Evolutionary conservation across 2,888 invertebrate genomes (phyloP), one percentile per base, ranked within the genome.

Genomic region (Melanostoma scalare): DNA sequence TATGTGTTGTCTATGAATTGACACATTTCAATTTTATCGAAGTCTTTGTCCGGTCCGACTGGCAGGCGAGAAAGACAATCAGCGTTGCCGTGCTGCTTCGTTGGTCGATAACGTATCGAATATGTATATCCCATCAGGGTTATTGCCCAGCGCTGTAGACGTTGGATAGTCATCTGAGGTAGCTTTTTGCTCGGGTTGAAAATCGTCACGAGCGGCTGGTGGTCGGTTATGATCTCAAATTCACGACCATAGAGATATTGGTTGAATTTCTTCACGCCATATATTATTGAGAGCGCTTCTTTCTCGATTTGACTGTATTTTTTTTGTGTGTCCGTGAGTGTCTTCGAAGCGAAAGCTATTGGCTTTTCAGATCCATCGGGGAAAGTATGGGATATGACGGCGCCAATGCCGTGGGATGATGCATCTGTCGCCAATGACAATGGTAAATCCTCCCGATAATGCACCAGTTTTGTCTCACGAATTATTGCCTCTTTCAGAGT

Each of bases 61-160:
- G 85, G 85, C 36, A 85, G 60, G 0, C 73, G 76, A 1, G 86
- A 86, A n/a, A 86, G 46, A 1, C 68, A 81, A 38, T 85, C 86
- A 3, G 85, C 85, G 42, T 86, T 86, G 9, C 73, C 78, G 60
- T 85, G 85, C 9, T 82, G 74, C 2, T 40, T 38, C 3, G 84
- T 86, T 10, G 79, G 61, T 1, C 82, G 63, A 48, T 86, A 86
- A 10, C 68, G 80, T 9, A 77, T 85, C 35, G 33, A 56, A 40
- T 78, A 82, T 48, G 35, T 67, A 5, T 73, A 80, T 4, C 55
- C 65, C 63, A 74, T 63, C 2, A 71, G 65, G 0, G 58, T 4
- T 9, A 85, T 58, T 8, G 80, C 73, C 73, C 74, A 85, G 3
- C 78, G 63, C 58, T 84, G 84, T 6, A 86, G 50, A 1, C 78